phyloP scores from a whole-genome alignment of 30 jellyfish, hydroid and myxozoan species.

The Rhopilema esculentum region DNA sequence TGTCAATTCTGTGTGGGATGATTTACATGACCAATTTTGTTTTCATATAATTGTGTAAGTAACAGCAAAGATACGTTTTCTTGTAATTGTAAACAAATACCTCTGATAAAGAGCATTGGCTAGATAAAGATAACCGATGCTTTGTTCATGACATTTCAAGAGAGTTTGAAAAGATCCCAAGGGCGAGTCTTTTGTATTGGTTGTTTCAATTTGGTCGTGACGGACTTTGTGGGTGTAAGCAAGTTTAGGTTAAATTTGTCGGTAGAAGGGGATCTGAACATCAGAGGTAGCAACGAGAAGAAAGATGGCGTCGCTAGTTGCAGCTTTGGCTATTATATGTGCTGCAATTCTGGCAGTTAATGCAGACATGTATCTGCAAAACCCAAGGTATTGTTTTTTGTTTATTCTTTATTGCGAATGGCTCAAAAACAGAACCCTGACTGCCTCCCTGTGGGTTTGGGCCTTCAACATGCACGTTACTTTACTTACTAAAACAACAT shows the following conservation, averaged over 20 bases:
- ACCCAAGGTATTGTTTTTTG: conserved; percentile 34
- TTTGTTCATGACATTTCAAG: neutral
- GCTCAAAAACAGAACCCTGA: neutral
- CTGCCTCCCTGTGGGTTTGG: neutral
- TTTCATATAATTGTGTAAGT: neutral
- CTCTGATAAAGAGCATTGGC: neutral
- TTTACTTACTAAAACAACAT: neutral
- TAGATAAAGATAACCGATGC: neutral
- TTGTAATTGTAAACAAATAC: neutral
- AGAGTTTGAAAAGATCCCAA: neutral
- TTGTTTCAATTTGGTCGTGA: neutral
- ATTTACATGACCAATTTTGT: neutral
- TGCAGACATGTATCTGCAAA: conserved; percentile 54
- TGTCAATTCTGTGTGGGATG: neutral
- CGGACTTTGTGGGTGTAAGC: neutral
- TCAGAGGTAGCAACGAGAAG: neutral
- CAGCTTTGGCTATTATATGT: neutral
- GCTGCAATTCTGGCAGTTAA: neutral
- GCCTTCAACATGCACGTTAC: neutral
- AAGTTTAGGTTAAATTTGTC: neutral
- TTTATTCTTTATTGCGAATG: neutral
- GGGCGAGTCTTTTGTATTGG: neutral
- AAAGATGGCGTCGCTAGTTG: neutral
- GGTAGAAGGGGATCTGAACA: neutral
- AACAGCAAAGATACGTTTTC: neutral